These are phyloP conservation scores for Platyscapa corneri DNA, from an alignment of 1,140 invertebrate genomes.

Conservation along the genomic window DNA sequence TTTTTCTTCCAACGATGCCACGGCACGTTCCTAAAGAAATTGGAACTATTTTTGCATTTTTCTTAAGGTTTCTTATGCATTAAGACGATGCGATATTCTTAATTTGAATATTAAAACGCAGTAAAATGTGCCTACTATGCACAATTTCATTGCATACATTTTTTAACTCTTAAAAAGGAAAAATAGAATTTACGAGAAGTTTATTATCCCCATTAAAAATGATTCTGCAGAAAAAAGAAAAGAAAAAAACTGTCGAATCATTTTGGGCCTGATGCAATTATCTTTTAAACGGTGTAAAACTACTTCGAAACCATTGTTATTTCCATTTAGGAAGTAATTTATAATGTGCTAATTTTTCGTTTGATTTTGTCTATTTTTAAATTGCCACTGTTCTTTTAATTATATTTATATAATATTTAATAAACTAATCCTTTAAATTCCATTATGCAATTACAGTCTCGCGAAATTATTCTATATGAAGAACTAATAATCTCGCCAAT, in stretches of 20 bases:
- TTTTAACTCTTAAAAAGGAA: not conserved
- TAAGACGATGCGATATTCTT: not conserved
- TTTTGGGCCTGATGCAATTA: not conserved
- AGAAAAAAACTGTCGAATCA: not conserved
- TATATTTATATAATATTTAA: not conserved
- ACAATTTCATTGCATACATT: too few relatives aligned
- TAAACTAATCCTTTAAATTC: not conserved
- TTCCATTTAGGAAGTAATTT: constrained; percentile 6
- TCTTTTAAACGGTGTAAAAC: not conserved
- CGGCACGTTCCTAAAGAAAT: too few relatives aligned
- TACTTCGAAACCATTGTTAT: constrained; percentile 7
- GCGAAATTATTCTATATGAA: not conserved
- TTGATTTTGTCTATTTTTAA: not conserved
- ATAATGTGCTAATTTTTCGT: not conserved
- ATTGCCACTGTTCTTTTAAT: not conserved
- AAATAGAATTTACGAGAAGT: not conserved
- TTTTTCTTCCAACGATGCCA: too few relatives aligned
- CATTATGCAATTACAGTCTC: not conserved
- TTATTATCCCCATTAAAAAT: not conserved
- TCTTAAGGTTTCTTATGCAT: not conserved
- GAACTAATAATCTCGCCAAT: too few relatives aligned
- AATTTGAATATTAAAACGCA: not conserved
- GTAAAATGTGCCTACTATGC: not conserved
- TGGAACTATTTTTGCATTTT: too few relatives aligned
- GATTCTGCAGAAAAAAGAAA: constrained; percentile 4